Conservation (phyloP, 2,113 vertebrate species). For the Tapirus terrestris region DNA sequence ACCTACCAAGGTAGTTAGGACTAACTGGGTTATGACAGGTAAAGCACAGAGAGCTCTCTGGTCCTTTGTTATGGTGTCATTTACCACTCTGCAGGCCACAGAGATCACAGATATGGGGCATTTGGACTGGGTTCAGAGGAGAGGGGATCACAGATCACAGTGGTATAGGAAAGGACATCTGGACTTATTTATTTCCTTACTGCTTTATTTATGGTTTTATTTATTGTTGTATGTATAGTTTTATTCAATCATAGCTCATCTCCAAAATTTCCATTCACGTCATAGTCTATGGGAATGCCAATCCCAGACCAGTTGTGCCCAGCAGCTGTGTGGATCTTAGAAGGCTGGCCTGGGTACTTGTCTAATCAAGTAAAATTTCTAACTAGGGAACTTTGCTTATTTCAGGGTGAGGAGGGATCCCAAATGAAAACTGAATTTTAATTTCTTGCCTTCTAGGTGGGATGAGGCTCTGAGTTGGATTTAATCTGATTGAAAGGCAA, state of each 20-base stretch:
- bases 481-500: constrained; percentile 3
- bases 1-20: neutral
- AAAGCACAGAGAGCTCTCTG: neutral
- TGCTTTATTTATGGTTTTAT: neutral
- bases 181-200: neutral
- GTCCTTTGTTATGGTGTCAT: neutral
- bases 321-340: neutral
- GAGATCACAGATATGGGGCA: neutral
- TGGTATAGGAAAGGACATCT: neutral
- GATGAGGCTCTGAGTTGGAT: neutral
- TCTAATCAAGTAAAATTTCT: neutral
- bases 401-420: neutral
- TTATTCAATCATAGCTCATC: neutral
- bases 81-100: neutral
- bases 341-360: neutral
- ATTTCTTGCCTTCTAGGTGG: neutral
- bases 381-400: neutral
- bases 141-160: neutral
- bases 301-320: accelerated
- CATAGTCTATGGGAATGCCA: neutral
- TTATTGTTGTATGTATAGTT: neutral
- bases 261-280: neutral
- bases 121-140: neutral
- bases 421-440: neutral
- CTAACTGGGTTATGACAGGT: neutral